Evolutionary conservation across 2,888 invertebrate species (phyloP).

Genomic region (Drosophila emarginata): DNA sequence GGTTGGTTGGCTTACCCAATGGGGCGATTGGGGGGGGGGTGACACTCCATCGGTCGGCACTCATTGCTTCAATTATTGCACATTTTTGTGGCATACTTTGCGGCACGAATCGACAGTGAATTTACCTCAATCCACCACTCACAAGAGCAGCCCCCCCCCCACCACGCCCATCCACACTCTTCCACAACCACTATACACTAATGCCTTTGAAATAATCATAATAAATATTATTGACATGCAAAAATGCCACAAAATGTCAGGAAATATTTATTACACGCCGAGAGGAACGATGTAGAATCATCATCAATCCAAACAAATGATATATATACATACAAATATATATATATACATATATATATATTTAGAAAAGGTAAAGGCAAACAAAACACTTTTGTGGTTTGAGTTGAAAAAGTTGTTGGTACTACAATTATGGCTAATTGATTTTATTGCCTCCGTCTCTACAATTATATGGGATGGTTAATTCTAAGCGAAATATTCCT

Average conservation of each 20-base stretch:
- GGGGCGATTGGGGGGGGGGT: too few species aligned
- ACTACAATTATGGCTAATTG: constrained; percentile 53
- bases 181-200: constrained; percentile 30
- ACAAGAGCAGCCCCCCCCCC: neutral
- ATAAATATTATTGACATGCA: constrained; percentile 72
- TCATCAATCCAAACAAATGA: constrained; percentile 3
- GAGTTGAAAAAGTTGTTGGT: neutral
- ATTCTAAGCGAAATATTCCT: constrained; percentile 5
- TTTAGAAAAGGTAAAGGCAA: neutral
- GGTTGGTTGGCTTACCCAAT: constrained; percentile 37
- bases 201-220: constrained; percentile 66
- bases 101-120: constrained; percentile 31
- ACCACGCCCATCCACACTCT: too few species aligned
- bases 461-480: constrained; percentile 8
- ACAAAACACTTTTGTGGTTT: neutral
- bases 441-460: constrained; percentile 27
- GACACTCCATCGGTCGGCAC: neutral
- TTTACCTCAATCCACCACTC: constrained; percentile 15
- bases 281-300: neutral
- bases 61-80: constrained; percentile 51
- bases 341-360: neutral
- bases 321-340: neutral
- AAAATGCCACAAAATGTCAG: constrained; percentile 63
- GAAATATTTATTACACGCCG: constrained; percentile 60
- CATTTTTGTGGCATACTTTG: constrained; percentile 59